Evolutionary conservation across 2,113 vertebrate genomes (phyloP), one percentile per base, ranked within the genome.

Genomic region (Labrus mixtus): DNA sequence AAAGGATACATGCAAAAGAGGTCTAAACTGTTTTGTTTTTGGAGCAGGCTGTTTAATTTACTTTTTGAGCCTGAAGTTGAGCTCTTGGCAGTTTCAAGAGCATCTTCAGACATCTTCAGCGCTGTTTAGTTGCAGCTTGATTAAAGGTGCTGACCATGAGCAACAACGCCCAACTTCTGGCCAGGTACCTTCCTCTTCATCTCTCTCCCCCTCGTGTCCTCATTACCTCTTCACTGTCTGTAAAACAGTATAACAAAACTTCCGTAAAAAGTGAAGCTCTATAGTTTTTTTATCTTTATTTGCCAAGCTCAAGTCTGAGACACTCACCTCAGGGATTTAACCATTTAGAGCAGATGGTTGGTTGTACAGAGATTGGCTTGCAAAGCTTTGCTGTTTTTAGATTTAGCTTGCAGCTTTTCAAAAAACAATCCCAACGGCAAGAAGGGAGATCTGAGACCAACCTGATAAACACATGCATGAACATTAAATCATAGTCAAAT

Each of bases 331-430:
- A 39, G 5, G 33, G 23, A 68, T 12, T n/a, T 2, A 15, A 25
- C 22, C 20, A 4, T 23, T 57, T 41, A 23, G n/a, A 68, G 57
- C 56, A 73, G 23, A 63, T 51, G 53, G 51, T 58, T 68, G 1
- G 57, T 23, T 51, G 25, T 33, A 33, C 29, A 6, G 29, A 33
- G 72, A 59, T 41, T 37, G 29, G 46, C 19, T 0, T 8, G 4
- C 41, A 20, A 45, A 29, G n/a, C 65, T 58, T 4, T 23, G 51
- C 69, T 72, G 29, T 51, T 33, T 33, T 33, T 33, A 33, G 29
- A 33, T 33, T 33, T 33, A 33, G 10, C 1, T 48, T 12, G 39
- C 16, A 66, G 37, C 19, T 29, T 7, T 36, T 4, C 36, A 64
- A 51, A 33, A 33, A 33, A 33, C 29, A 43, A 36, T 43, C 19